Conservation (phyloP, 2,888 invertebrate species). For the Platerodrilus igneus region DNA sequence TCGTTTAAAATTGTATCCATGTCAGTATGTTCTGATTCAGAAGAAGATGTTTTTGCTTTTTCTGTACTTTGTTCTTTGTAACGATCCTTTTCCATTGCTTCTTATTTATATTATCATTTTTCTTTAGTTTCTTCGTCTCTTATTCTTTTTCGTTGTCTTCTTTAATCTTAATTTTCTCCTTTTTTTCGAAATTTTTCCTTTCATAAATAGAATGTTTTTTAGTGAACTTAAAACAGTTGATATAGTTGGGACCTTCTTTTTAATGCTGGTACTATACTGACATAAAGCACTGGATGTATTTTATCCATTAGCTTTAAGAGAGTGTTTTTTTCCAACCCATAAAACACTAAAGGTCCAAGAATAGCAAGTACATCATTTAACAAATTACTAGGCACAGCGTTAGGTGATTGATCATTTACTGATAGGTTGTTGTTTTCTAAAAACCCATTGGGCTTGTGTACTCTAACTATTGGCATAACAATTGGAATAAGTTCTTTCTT, state of each 20-base stretch:
- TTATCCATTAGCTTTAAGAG: conserved; percentile 12
- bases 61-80: conserved; percentile 1
- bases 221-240: conserved; percentile 10
- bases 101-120: conserved; percentile 2
- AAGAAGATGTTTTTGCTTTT: conserved; percentile 4
- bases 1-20: too few relatives aligned
- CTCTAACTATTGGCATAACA: conserved; percentile 1
- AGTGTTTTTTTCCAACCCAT: too few relatives aligned
- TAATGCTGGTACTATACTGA: conserved; percentile 4
- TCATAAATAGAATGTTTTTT: conserved; percentile 7
- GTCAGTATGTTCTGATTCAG: conserved; percentile 9
- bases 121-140: too few relatives aligned
- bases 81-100: conserved; percentile 1
- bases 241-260: conserved; percentile 9
- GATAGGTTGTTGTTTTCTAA: background rate
- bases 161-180: too few relatives aligned
- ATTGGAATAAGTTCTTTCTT: too few relatives aligned
- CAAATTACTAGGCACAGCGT: conserved; percentile 4
- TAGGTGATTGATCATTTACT: conserved; percentile 7
- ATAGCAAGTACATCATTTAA: conserved; percentile 2
- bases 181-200: conserved; percentile 10
- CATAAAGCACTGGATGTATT: conserved; percentile 12
- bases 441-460: background rate
- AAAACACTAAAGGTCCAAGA: conserved; percentile 2
- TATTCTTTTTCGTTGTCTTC: too few relatives aligned